Conservation (phyloP, 2,888 invertebrate genomes). For the Hirtodrosophila confusa region DNA sequence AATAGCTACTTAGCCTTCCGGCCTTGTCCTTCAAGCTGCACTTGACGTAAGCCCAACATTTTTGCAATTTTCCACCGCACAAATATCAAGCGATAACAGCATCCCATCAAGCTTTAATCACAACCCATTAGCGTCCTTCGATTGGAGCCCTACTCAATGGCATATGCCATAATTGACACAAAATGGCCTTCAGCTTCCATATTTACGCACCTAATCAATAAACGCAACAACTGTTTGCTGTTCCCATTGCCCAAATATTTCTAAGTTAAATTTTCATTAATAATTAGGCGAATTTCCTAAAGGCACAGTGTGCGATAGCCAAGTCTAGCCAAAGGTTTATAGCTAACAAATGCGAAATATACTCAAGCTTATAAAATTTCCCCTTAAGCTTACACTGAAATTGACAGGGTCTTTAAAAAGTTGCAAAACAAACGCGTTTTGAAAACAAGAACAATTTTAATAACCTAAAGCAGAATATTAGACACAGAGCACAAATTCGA, state of each 20-base stretch:
- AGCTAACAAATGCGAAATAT: conserved; percentile 10
- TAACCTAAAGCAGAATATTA: too few relatives aligned
- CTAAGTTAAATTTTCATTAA: conserved; percentile 48
- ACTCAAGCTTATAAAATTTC: conserved; percentile 15
- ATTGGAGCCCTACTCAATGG: conserved; percentile 34
- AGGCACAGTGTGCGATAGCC: conserved; percentile 15
- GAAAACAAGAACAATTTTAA: too few relatives aligned
- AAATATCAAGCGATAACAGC: conserved; percentile 29
- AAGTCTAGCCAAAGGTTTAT: conserved; percentile 11
- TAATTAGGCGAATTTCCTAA: conserved; percentile 57
- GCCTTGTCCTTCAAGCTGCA: conserved; percentile 23
- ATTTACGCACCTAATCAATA: conserved; percentile 71
- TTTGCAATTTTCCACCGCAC: conserved; percentile 26
- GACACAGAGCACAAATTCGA: too few relatives aligned
- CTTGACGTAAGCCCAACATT: conserved; percentile 37
- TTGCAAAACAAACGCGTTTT: not conserved
- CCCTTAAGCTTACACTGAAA: conserved; percentile 27
- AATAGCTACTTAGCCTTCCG: conserved; percentile 16
- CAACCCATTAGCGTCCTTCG: conserved; percentile 53
- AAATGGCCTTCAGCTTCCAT: conserved; percentile 49
- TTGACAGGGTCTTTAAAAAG: conserved; percentile 11
- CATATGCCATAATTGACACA: conserved; percentile 47
- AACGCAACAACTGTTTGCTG: conserved; percentile 34
- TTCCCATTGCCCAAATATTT: conserved; percentile 16
- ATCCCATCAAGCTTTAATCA: conserved; percentile 33